Evolutionary conservation across 2,113 vertebrate species (phyloP), one percentile per base, ranked within the genome.

Genomic region (Cynocephalus volans): DNA sequence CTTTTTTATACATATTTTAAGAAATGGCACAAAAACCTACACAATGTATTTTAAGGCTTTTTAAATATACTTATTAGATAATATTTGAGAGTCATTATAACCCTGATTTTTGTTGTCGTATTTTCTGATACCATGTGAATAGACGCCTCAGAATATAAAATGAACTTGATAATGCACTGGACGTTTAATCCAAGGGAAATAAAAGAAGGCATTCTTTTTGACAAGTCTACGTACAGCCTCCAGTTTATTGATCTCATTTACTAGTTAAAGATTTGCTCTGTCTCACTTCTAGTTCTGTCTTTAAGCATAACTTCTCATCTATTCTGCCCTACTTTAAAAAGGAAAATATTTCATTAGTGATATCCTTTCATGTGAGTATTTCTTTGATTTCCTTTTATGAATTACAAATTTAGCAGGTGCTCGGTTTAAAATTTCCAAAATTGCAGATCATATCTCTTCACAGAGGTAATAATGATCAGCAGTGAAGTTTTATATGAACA

Each of bases 81-180:
- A 95, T 73, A 9, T 50, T 85, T 67, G n/a, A 87, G 36, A 80
- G 50, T 86, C 19, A 67, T 65, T 88, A 83, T 45, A 80, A 81
- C 7, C 24, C 26, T 92, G 14, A 88, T 31, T 77, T 77, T 17
- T 69, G 1, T 64, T 12, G 9, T 41, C 41, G 41, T 81, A 18
- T 92, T 88, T 75, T 56, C 62, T 88, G 50, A 52, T 88, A 56
- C 24, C 15, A 89, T 64, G 70, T 13, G 60, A 79, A 88, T 17
- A 84, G 24, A 95, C 45, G n/a, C 26, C 60, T 41, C 36, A 72
- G 8, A 85, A 85, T 52, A 89, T 70, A 88, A 70, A 85, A 58
- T 36, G 87, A 54, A 87, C 60, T 54, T 70, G 24, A 80, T 56
- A 31, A 89, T n/a, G 54, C 23, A 64, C 26, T 77, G 54, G 52